Evolutionary conservation across 2,888 invertebrate species (phyloP).

Genomic region (Chymomyza caudatula): DNA sequence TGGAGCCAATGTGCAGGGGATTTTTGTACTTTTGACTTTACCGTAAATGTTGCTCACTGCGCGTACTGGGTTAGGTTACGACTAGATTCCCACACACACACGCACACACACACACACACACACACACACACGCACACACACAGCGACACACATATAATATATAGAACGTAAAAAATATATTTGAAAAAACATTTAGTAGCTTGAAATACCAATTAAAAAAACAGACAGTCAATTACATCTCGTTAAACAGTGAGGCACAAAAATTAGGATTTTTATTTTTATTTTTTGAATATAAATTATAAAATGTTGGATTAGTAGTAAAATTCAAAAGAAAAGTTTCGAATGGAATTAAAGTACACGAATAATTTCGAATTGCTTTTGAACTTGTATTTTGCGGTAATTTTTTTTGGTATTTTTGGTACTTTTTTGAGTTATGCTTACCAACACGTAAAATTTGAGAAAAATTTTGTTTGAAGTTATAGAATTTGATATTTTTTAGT

Average conservation of each 20-base stretch:
- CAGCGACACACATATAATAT: constrained; percentile 41
- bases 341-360: constrained; percentile 34
- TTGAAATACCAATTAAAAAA: constrained; percentile 60
- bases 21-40: constrained; percentile 27
- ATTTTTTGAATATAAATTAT: neutral
- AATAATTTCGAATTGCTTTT: constrained; percentile 51
- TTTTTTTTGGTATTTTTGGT: neutral
- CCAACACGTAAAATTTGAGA: constrained; percentile 32
- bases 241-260: constrained; percentile 52
- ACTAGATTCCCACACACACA: constrained; percentile 7
- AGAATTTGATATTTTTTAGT: constrained; percentile 28
- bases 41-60: constrained; percentile 5
- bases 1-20: constrained; percentile 50
- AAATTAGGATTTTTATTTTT: neutral
- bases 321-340: constrained; percentile 45
- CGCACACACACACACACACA: constrained; percentile 15
- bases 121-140: constrained; percentile 11
- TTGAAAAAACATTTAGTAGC: constrained; percentile 65
- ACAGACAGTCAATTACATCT: constrained; percentile 60
- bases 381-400: constrained; percentile 28
- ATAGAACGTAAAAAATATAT: constrained; percentile 47
- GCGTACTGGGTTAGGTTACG: neutral
- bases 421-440: constrained; percentile 13
- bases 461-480: constrained; percentile 17
- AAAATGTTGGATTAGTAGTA: constrained; percentile 36